phyloP scores from a whole-genome alignment of 1,140 invertebrate genomes.

The Drosophila sechellia region DNA sequence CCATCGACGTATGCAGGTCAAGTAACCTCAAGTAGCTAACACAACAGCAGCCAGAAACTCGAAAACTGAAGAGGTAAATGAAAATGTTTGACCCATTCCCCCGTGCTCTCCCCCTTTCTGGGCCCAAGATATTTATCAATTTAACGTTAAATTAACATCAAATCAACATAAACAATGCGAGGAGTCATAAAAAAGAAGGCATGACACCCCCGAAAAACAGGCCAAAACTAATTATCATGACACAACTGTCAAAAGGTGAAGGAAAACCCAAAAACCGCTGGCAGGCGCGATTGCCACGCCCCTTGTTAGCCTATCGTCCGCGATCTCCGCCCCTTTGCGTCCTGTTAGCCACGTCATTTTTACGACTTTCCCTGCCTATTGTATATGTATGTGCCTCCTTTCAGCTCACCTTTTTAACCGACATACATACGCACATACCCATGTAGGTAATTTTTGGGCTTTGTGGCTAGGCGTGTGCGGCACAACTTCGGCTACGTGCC shows the following conservation, averaged over 20 bases:
- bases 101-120: background rate
- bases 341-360: conserved; percentile 51
- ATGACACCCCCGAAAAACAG: conserved; percentile 54
- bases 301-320: conserved; percentile 45
- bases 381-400: conserved; percentile 18
- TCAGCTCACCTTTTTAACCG: conserved; percentile 57
- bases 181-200: conserved; percentile 68
- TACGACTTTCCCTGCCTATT: conserved; percentile 49
- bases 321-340: conserved; percentile 20
- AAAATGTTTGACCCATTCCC: conserved; percentile 58
- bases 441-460: conserved; percentile 50
- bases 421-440: conserved; percentile 23
- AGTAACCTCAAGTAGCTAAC: conserved; percentile 55
- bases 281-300: conserved; percentile 48
- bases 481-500: conserved; percentile 69
- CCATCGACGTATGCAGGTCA: conserved; percentile 59
- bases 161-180: conserved; percentile 78
- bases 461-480: conserved; percentile 74
- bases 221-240: conserved; percentile 74
- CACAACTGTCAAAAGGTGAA: conserved; percentile 74
- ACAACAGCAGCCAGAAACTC: conserved; percentile 23
- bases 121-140: conserved; percentile 70
- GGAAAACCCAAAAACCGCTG: conserved; percentile 2
- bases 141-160: conserved; percentile 79
- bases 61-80: conserved; percentile 63